A percentile compares a stretch with the other conserved stretches of the same genome.
Conservation (phyloP, 2,113 vertebrate genomes). For the Colius striatus region DNA sequence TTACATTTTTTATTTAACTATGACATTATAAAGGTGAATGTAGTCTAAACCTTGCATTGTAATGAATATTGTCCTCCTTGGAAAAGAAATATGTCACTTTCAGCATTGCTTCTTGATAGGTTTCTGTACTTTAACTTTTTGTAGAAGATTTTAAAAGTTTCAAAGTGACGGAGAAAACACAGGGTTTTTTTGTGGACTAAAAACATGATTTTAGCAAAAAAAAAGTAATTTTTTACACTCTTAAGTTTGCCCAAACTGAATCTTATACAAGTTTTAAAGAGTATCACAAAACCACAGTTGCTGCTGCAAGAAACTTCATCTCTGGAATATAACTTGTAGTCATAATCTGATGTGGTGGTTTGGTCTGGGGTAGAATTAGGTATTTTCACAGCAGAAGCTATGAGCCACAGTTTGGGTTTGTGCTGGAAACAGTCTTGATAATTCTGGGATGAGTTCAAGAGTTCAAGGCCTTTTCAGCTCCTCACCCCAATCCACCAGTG, state of each 20-base stretch:
- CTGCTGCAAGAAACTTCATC: not conserved
- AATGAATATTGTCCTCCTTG: not conserved
- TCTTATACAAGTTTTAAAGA: not conserved
- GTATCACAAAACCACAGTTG: not conserved
- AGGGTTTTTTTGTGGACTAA: not conserved
- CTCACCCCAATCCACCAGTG: too few relatives aligned
- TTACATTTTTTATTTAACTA: not conserved
- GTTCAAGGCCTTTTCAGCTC: too few relatives aligned
- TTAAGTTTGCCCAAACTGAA: not conserved
- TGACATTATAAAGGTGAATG: constrained; percentile 9
- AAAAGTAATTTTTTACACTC: not conserved
- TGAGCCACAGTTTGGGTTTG: too few relatives aligned
- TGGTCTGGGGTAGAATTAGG: too few relatives aligned
- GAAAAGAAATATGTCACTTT: not conserved
- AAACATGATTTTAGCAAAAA: not conserved
- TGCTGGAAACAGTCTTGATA: too few relatives aligned
- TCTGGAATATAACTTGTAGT: not conserved
- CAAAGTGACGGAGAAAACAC: not conserved
- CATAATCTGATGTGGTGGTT: not conserved
- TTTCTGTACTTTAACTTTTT: not conserved
- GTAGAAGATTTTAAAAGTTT: not conserved
- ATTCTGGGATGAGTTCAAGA: too few relatives aligned
- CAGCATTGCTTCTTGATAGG: not conserved
- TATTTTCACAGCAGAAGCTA: too few relatives aligned
- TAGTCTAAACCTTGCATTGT: not conserved